Percentiles rank a stretch among this genome's conserved stretches.
phyloP scores from a whole-genome alignment of 2,797 vertebrate genomes.

The Falco novaeseelandiae region DNA sequence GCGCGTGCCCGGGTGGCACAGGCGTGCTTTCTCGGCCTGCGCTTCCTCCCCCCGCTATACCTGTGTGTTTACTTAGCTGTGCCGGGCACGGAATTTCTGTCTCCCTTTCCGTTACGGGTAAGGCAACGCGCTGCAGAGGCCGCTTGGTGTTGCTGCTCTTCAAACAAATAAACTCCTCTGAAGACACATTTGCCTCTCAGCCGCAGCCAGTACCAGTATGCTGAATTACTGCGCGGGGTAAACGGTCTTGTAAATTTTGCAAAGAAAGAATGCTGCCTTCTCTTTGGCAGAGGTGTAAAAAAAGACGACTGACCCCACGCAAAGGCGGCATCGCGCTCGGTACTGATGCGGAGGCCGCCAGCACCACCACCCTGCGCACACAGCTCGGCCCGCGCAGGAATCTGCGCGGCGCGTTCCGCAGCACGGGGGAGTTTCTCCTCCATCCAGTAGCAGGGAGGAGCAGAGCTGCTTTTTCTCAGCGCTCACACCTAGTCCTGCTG shows the following conservation, averaged over 20 bases:
- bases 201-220: neutral
- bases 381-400: neutral
- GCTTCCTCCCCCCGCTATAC: neutral
- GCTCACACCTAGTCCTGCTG: neutral
- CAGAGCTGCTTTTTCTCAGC: neutral
- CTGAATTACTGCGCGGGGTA: neutral
- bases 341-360: neutral
- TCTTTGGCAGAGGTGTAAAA: neutral
- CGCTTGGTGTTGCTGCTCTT: neutral
- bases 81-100: neutral
- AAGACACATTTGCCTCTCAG: neutral
- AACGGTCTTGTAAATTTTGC: neutral
- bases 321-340: accelerated
- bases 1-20: neutral
- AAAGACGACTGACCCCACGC: neutral
- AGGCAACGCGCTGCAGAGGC: neutral
- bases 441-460: neutral
- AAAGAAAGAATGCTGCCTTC: neutral
- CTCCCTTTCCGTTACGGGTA: neutral
- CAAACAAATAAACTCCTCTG: neutral
- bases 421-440: neutral
- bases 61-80: neutral
- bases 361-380: neutral
- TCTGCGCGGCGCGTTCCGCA: accelerated
- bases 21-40: accelerated